These are phyloP conservation scores for Tenthredo amoena DNA, from an alignment of 2,888 invertebrate species.

Conservation along the genomic window DNA sequence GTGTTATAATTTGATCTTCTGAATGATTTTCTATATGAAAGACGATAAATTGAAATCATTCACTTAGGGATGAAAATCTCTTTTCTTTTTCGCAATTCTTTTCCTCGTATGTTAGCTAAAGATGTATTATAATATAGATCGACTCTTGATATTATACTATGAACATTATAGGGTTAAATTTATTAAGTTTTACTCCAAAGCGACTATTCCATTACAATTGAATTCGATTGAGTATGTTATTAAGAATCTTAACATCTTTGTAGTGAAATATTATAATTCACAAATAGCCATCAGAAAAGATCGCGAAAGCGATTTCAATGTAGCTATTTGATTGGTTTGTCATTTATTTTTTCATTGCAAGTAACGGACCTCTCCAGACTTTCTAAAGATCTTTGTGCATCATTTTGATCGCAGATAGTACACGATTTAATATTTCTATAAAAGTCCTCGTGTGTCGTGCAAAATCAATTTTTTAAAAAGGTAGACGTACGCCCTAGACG, in stretches of 20 bases:
- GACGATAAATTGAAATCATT: neutral
- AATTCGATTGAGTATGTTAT: neutral
- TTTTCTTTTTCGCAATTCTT: neutral
- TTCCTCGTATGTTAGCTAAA: neutral
- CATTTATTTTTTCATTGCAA: neutral
- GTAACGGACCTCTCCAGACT: neutral
- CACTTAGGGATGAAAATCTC: neutral
- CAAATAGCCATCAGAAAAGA: neutral
- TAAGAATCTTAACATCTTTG: neutral
- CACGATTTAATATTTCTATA: slow-evolving; percentile 3
- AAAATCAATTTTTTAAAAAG: slow-evolving; percentile 46
- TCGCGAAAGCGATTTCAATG: neutral
- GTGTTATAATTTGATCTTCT: neutral
- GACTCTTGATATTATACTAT: neutral
- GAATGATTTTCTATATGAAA: neutral
- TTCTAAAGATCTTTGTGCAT: neutral
- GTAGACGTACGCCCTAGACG: slow-evolving; percentile 30
- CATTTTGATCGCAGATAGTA: slow-evolving; percentile 15
- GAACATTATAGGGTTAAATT: neutral
- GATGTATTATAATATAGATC: neutral
- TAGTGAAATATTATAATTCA: neutral
- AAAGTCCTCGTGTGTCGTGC: slow-evolving; percentile 7
- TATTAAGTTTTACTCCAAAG: neutral
- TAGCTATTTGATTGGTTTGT: neutral
- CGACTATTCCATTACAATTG: neutral